Percentiles rank a stretch among this genome's conserved stretches.
These are phyloP conservation scores for Noctua fimbriata DNA, from an alignment of 2,888 invertebrate genomes.

Conservation along the genomic window DNA sequence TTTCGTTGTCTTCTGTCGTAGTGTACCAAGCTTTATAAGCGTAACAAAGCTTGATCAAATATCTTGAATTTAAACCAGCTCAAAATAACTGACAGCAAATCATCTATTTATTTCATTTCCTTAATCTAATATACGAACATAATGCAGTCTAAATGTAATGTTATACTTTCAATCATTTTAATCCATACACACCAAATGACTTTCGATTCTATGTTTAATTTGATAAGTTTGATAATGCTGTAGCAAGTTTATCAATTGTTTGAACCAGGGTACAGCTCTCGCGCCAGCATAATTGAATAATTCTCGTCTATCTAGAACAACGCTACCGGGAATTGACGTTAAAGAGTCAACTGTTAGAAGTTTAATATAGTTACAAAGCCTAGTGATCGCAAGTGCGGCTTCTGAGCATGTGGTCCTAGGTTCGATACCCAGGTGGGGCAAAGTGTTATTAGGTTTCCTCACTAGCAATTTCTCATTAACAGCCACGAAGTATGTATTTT, in stretches of 20 bases:
- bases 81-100: conserved; percentile 43
- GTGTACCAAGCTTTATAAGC: background rate
- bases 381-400: background rate
- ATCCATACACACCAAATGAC: background rate
- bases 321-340: conserved; percentile 63
- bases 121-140: conserved; percentile 54
- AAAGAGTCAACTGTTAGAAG: conserved; percentile 46
- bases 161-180: conserved; percentile 53
- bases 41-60: conserved; percentile 10
- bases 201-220: background rate
- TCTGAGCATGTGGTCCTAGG: background rate
- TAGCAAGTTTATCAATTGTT: conserved; percentile 48
- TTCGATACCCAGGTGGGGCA: background rate
- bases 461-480: background rate
- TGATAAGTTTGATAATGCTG: conserved; percentile 17
- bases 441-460: background rate
- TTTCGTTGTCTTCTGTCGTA: no score
- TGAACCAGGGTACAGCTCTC: conserved; percentile 46
- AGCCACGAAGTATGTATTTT: background rate
- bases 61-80: conserved; percentile 24
- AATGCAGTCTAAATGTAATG: conserved; percentile 50
- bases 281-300: conserved; percentile 70
- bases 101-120: conserved; percentile 60
- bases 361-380: background rate
- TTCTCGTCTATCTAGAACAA: conserved; percentile 69